Evolutionary conservation across 2,797 vertebrate species (phyloP).

Genomic region (Hydrophis major): DNA sequence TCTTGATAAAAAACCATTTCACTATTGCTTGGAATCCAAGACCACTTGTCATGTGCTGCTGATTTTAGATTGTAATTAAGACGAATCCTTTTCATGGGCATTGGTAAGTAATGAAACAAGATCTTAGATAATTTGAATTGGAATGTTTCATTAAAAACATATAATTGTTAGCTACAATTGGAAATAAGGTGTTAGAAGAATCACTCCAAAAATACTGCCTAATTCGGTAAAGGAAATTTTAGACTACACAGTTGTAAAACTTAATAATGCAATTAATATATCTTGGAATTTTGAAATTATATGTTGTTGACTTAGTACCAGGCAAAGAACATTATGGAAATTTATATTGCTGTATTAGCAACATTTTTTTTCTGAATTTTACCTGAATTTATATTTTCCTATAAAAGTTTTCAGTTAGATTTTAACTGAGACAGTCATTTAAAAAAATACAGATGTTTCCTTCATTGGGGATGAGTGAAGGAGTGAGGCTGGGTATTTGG

Average conservation of each 20-base stretch:
- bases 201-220: not conserved
- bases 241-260: not conserved
- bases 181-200: not conserved
- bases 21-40: not conserved
- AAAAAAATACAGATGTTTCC: not conserved
- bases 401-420: not conserved
- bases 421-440: not conserved
- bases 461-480: not conserved
- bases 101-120: not conserved
- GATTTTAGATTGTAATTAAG: not conserved
- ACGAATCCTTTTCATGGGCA: not conserved
- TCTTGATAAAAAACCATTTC: not conserved
- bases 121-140: not conserved
- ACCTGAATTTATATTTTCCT: not conserved
- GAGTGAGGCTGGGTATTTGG: not conserved
- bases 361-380: not conserved
- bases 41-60: not conserved
- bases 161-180: not conserved
- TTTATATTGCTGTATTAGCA: not conserved
- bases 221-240: constrained; percentile 7
- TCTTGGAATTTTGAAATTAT: not conserved
- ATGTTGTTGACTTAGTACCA: not conserved
- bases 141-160: not conserved
- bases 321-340: not conserved
- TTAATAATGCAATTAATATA: not conserved